Evolutionary conservation across 2,888 invertebrate genomes (phyloP).

Genomic region (Hemaris fuciformis): DNA sequence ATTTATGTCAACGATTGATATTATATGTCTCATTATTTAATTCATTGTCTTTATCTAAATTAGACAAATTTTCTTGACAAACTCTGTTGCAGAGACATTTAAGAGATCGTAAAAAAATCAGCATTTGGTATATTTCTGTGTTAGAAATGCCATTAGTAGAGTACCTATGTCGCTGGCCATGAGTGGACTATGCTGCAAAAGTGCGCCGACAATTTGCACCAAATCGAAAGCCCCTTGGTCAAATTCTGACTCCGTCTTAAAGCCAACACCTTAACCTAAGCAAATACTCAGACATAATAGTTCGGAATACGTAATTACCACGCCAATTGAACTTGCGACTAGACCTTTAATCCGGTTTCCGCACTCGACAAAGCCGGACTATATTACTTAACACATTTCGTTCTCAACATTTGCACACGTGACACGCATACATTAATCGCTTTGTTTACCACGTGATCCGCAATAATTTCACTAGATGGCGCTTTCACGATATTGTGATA

Average conservation of each 20-base stretch:
- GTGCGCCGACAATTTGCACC: too few species aligned
- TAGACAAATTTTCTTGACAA: too few species aligned
- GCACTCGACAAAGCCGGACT: background rate
- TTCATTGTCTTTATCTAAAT: too few species aligned
- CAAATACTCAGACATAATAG: background rate
- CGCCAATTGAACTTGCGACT: conserved; percentile 15
- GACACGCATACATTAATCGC: background rate
- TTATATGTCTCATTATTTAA: too few species aligned
- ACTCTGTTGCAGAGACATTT: too few species aligned
- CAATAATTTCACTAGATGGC: background rate
- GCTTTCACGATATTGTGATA: background rate
- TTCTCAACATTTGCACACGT: background rate
- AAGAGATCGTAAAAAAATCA: too few species aligned
- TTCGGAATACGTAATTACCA: conserved; percentile 11
- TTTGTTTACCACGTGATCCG: background rate
- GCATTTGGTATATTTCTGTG: too few species aligned
- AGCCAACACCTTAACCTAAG: conserved; percentile 10
- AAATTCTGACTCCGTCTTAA: background rate
- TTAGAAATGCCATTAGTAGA: too few species aligned
- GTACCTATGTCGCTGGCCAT: too few species aligned
- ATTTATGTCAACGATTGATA: too few species aligned
- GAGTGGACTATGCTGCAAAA: too few species aligned
- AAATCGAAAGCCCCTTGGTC: background rate
- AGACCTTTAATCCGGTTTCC: conserved; percentile 17
- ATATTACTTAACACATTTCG: conserved; percentile 10